phyloP scores from a whole-genome alignment of 2,888 invertebrate species.

The Trypoxylon attenuatum region DNA sequence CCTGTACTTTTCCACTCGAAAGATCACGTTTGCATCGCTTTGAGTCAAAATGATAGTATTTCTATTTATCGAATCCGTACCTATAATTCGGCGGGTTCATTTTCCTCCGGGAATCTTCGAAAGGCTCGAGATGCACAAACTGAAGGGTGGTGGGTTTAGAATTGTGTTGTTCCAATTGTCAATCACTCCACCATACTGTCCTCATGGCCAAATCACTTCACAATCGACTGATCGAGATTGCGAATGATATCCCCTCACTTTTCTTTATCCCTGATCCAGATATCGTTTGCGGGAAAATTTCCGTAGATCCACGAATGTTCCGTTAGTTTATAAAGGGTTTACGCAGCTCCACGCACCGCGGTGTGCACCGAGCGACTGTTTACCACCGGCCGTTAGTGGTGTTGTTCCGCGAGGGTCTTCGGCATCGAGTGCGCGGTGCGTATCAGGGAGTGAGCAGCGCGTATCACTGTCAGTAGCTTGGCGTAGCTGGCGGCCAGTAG shows the following conservation, averaged over 20 bases:
- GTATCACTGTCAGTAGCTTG: background rate
- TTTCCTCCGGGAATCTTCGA: background rate
- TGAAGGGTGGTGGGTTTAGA: too few relatives aligned
- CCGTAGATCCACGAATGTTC: background rate
- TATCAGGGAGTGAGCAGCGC: background rate
- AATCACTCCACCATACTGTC: too few relatives aligned
- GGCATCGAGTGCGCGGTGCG: conserved; percentile 4
- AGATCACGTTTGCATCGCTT: background rate
- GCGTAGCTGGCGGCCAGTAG: conserved; percentile 10
- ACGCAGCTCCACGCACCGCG: conserved; percentile 53
- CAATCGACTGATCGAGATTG: too few relatives aligned
- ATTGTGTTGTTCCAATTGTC: too few relatives aligned
- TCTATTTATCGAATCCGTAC: too few relatives aligned
- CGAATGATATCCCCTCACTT: too few relatives aligned
- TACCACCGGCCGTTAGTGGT: conserved; percentile 45
- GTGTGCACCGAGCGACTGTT: conserved; percentile 61
- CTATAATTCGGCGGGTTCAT: background rate
- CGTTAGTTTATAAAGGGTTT: conserved; percentile 12
- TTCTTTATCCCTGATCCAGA: too few relatives aligned
- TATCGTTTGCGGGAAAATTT: too few relatives aligned
- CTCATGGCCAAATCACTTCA: too few relatives aligned
- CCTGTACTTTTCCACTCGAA: background rate
- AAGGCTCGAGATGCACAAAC: too few relatives aligned
- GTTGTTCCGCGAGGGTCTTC: conserved; percentile 25
- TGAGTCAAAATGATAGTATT: background rate